phyloP scores from a whole-genome alignment of 2,888 invertebrate genomes.

The Teleogryllus oceanicus region DNA sequence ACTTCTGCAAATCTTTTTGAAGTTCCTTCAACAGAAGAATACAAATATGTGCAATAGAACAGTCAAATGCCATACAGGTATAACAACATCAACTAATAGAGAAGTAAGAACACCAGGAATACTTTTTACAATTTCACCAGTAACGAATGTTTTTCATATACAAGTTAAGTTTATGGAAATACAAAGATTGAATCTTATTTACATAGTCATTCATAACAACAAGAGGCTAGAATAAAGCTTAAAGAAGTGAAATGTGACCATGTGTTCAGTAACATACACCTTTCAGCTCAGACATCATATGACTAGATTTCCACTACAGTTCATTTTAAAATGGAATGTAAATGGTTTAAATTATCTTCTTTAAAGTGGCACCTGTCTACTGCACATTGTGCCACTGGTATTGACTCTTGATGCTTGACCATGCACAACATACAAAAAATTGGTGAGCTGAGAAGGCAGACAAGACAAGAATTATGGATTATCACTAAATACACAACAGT shows the following conservation, averaged over 20 bases:
- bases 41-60: conserved; percentile 6
- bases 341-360: background rate
- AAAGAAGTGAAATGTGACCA: conserved; percentile 23
- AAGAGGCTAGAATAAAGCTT: conserved; percentile 28
- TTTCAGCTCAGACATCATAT: conserved; percentile 19
- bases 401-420: background rate
- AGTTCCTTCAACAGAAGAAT: background rate
- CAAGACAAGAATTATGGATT: no score
- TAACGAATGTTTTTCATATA: conserved; percentile 18
- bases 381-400: conserved; percentile 1
- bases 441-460: no score
- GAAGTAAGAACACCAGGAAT: conserved; percentile 18
- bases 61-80: conserved; percentile 8
- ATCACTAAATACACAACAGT: no score
- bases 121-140: conserved; percentile 1
- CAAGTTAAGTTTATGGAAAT: conserved; percentile 18
- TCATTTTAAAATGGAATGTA: conserved; percentile 26
- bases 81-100: conserved; percentile 18
- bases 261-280: conserved; percentile 11
- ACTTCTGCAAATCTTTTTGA: background rate
- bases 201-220: conserved; percentile 31
- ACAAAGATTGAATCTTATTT: conserved; percentile 21
- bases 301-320: conserved; percentile 29
- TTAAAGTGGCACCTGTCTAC: conserved; percentile 1
- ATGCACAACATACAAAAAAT: background rate